A percentile compares a stretch with the other conserved stretches of the same genome.
Evolutionary conservation across 2,888 invertebrate genomes (phyloP).

Genomic region (Rotaria socialis): DNA sequence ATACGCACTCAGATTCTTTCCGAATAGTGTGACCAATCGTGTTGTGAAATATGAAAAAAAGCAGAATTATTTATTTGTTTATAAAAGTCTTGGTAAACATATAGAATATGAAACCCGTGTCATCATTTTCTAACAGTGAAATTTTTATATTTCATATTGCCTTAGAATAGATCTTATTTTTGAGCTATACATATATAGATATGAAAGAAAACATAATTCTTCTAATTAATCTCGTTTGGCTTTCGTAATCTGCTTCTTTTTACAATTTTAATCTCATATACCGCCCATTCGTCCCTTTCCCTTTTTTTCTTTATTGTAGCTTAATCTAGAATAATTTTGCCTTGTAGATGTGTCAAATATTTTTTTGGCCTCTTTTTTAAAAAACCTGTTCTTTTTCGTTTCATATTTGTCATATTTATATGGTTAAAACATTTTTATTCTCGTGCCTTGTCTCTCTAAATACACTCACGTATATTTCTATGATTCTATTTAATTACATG

Average conservation of each 20-base stretch:
- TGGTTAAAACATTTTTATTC: neutral
- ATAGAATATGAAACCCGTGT: neutral
- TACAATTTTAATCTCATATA: neutral
- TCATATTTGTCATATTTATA: neutral
- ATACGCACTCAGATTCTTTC: neutral
- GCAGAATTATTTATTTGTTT: neutral
- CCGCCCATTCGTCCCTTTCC: neutral
- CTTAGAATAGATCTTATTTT: neutral
- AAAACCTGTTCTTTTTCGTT: neutral
- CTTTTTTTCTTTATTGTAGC: neutral
- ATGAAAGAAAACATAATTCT: neutral
- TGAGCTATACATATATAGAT: neutral
- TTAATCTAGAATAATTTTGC: constrained; percentile 21
- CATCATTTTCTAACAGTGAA: constrained; percentile 3
- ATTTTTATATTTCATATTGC: neutral
- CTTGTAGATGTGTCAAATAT: constrained; percentile 29
- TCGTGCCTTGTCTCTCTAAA: neutral
- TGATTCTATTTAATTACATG: neutral
- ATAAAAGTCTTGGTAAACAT: neutral
- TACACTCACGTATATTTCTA: neutral
- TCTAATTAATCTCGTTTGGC: neutral
- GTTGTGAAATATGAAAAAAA: neutral
- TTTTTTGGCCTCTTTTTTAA: neutral
- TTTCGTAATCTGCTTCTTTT: neutral
- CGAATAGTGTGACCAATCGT: neutral